phyloP scores from a whole-genome alignment of 2,797 vertebrate genomes.

The Dromococcyx pavoninus region DNA sequence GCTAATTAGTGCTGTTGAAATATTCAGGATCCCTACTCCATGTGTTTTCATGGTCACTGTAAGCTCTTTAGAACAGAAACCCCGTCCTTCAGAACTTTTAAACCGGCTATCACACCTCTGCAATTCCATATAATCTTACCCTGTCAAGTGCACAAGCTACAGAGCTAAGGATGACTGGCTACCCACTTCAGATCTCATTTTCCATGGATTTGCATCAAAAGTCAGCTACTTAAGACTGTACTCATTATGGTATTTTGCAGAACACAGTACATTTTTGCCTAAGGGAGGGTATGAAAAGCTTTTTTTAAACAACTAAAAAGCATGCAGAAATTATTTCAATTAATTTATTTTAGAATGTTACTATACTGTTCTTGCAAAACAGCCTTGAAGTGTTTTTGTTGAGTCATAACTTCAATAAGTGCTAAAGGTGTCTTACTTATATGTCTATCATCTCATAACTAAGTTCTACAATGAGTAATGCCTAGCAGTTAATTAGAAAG shows the following conservation, averaged over 20 bases:
- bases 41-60: slow-evolving; percentile 30
- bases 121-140: slow-evolving; percentile 42
- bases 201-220: slow-evolving; percentile 42
- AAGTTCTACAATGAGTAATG: not conserved
- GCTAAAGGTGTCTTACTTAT: not conserved
- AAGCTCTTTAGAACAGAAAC: slow-evolving; percentile 42
- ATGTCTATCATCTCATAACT: not conserved
- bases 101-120: slow-evolving; percentile 43
- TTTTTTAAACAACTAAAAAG: not conserved
- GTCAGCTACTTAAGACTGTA: slow-evolving; percentile 30
- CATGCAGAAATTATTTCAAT: not conserved
- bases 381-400: not conserved
- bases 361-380: not conserved
- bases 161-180: slow-evolving; percentile 28
- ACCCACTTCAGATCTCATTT: slow-evolving; percentile 31
- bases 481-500: not conserved
- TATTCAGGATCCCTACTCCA: not conserved
- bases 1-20: slow-evolving; percentile 16
- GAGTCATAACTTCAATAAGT: not conserved
- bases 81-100: not conserved
- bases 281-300: not conserved
- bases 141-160: not conserved
- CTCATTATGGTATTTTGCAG: not conserved
- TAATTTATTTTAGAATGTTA: not conserved
- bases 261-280: not conserved